A percentile compares a stretch with the other conserved stretches of the same genome.
phyloP scores from a whole-genome alignment of 2,797 vertebrate species.

The Enteromius anoplus region DNA sequence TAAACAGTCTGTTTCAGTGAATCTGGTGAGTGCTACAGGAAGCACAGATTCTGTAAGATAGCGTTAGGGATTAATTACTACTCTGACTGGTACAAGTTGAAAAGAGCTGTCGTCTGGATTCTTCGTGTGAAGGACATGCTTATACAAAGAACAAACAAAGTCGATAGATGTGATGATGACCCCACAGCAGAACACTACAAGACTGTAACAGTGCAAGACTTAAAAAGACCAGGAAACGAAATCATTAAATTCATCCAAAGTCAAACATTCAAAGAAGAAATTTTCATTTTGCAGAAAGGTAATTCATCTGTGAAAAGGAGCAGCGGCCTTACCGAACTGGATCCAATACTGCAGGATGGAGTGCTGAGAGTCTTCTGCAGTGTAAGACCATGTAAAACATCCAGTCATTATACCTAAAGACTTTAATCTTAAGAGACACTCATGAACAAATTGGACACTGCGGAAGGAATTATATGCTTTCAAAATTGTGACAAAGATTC shows the following conservation, averaged over 20 bases:
- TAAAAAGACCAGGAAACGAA: not conserved
- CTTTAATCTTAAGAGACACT: constrained; percentile 15
- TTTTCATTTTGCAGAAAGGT: not conserved
- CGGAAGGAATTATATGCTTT: constrained; percentile 1
- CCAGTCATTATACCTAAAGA: constrained; percentile 43
- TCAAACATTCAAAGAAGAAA: not conserved
- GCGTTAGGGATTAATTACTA: not conserved
- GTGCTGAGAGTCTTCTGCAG: not conserved
- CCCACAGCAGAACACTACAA: not conserved
- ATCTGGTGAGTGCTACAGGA: not conserved
- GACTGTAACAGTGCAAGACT: not conserved
- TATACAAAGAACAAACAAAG: not conserved
- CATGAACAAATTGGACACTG: not conserved
- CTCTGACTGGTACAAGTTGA: not conserved
- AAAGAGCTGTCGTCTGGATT: not conserved
- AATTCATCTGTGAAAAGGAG: not conserved
- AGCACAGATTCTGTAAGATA: not conserved
- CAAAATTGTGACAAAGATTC: not conserved
- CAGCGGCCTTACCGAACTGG: not conserved
- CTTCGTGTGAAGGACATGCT: not conserved
- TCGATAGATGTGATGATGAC: not conserved
- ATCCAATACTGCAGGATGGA: not conserved
- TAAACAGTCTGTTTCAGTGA: not conserved
- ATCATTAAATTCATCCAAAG: not conserved
- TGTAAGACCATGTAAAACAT: constrained; percentile 47